Evolutionary conservation across 2,888 invertebrate genomes (phyloP).

Genomic region (Hesperia comma): DNA sequence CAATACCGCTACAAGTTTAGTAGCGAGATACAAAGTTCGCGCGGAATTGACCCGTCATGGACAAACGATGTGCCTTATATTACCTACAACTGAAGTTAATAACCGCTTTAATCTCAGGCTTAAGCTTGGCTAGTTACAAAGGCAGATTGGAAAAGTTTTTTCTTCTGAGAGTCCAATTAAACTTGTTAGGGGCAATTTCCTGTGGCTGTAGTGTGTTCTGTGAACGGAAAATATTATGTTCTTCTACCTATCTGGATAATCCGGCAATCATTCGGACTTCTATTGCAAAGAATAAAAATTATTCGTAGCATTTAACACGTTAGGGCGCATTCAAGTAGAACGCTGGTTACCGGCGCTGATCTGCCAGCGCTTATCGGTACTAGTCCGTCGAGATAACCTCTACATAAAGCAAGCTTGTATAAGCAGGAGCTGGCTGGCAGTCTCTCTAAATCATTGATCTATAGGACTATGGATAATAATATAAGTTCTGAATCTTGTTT

Average conservation of each 20-base stretch:
- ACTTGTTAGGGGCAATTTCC: conserved; percentile 80
- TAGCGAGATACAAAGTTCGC: background rate
- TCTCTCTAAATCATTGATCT: too few relatives aligned
- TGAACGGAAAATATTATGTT: conserved; percentile 50
- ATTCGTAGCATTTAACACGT: too few relatives aligned
- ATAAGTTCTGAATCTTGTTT: too few relatives aligned
- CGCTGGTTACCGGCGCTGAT: too few relatives aligned
- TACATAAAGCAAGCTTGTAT: too few relatives aligned
- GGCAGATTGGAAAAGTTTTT: conserved; percentile 82
- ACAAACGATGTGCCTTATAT: conserved; percentile 53
- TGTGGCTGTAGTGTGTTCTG: conserved; percentile 53
- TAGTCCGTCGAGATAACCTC: too few relatives aligned
- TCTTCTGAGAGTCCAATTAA: conserved; percentile 78
- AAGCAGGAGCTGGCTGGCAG: too few relatives aligned
- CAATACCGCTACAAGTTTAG: too few relatives aligned
- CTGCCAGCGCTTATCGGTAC: too few relatives aligned
- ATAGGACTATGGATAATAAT: too few relatives aligned
- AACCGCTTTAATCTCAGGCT: conserved; percentile 67
- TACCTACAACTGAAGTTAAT: conserved; percentile 59
- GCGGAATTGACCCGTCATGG: conserved; percentile 37
- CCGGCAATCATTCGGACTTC: background rate
- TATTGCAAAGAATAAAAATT: background rate
- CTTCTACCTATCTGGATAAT: conserved; percentile 28
- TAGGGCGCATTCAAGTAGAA: too few relatives aligned
- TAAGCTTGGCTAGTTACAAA: conserved; percentile 71